phyloP scores from a whole-genome alignment of 2,888 invertebrate genomes.

The Melinaea menophilus region DNA sequence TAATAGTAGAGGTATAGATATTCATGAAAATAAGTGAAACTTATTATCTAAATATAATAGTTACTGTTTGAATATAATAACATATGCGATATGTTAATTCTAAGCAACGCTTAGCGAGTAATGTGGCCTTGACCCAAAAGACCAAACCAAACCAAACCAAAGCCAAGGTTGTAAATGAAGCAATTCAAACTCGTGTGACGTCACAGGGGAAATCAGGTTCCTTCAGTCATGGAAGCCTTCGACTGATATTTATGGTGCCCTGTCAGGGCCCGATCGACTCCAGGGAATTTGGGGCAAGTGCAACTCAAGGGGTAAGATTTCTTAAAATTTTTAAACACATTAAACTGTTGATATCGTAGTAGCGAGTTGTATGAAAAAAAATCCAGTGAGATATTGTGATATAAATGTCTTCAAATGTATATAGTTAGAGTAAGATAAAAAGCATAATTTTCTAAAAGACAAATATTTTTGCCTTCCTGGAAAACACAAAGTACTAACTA shows the following conservation, averaged over 20 bases:
- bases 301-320: constrained; percentile 8
- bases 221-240: constrained; percentile 45
- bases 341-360: not conserved
- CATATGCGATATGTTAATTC: not conserved
- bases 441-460: not conserved
- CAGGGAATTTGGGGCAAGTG: constrained; percentile 13
- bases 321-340: constrained; percentile 16
- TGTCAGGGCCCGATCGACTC: constrained; percentile 33
- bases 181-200: constrained; percentile 48
- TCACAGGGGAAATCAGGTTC: constrained; percentile 58
- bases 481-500: constrained; percentile 24
- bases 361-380: not conserved
- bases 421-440: not conserved
- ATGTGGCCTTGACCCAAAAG: constrained; percentile 28
- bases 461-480: not conserved
- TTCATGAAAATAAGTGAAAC: too few relatives aligned
- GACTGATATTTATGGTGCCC: constrained; percentile 60
- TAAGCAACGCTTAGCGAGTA: constrained; percentile 7
- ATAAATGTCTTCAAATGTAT: not conserved
- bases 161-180: constrained; percentile 41
- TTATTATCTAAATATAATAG: too few relatives aligned
- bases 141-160: constrained; percentile 15
- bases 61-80: not conserved
- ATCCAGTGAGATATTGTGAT: not conserved
- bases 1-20: too few relatives aligned